Base-by-base conservation (phyloP, 1,140 invertebrate genomes). In the Drosophila navojoa region DNA sequence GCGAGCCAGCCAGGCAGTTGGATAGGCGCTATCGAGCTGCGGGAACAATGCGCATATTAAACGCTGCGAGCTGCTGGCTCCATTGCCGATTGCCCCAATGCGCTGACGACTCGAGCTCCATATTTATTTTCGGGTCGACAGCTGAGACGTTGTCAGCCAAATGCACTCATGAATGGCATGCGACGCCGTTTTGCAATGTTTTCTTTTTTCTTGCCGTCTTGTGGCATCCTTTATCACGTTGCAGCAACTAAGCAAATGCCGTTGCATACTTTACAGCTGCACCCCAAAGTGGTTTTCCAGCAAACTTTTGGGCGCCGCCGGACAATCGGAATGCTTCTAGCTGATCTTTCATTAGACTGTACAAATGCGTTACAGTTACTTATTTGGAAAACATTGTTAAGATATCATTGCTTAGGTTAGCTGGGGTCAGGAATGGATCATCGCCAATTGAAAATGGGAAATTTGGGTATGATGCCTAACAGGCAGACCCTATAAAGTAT, bases 61-160 rank as follows among this genome's bases (percentile, higher is more conserved):
- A 35, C 32, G 52, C 15, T 16, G 22, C 13, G 19, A 45, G n/a
- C 25, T 4, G 25, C 27, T 59, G 57, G 5, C 57, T 59, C 27
- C 42, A 54, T 63, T 32, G 60, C 50, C 68, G 49, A 50, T 70
- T 70, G 67, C 50, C 58, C 59, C 67, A 68, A 61, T 61, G 59
- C 22, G 19, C 25, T 13, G 10, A 60, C 42, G 44, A 60, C 27
- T 35, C 19, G 45, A 44, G 42, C 15, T 15, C 42, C 47, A 38
- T 38, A 38, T 38, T 61, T 61, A 13, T 27, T 38, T 25, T 61
- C 40, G 42, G 57, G 16, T 19, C 29, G 27, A 29, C 15, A 32
- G 13, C 5, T 50, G 57, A 22, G 22, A 44, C 15, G n/a, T 32
- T 35, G 40, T 58, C 40, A 57, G 54, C 25, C 13, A 57, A 57